Evolutionary conservation across 2,113 vertebrate genomes (phyloP), one percentile per base, ranked within the genome.

Genomic region (Rutilus rutilus): DNA sequence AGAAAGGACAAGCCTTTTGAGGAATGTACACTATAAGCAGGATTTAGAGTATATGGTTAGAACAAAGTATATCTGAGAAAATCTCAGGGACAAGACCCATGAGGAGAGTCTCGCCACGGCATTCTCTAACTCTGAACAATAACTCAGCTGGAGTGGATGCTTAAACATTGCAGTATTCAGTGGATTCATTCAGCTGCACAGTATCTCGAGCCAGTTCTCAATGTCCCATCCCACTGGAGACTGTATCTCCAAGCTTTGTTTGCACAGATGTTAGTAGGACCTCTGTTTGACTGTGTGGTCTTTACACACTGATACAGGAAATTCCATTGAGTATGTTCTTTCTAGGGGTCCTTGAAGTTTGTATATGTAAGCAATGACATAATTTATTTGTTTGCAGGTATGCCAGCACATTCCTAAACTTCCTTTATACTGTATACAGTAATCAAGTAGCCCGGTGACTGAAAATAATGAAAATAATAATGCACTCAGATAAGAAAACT

Each of bases 191-290:
- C 76, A 78, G 57, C 78, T 27, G 57, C 7, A 64, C 79, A 33
- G 79, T 82, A 25, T 79, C 54, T 25, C 0, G 33, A 79, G 77
- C 77, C 60, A 30, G 59, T 65, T 81, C n/a, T 50, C 15, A 65
- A 12, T 30, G 7, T 45, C n/a, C 14, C n/a, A 47, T 45, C 8
- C n/a, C 78, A 10, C 17, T 62, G 47, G 54, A 65, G 62, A 82
- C 45, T 89, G 54, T 21, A 91, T 87, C 87, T 78, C 30, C 23
- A 25, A 76, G 60, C 81, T 74, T 15, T 82, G 39, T 93, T 93
- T 93, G 85, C 87, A 93, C 90, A 93, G 90, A 91, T 93, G 92
- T 91, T 77, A 85, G 80, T 86, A 39, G 25, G 85, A 77, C n/a
- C 79, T 73, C 92, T 91, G 88, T 91, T 91, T 82, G 89, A 83